Evolutionary conservation across 2,888 invertebrate genomes (phyloP).

Genomic region (Scotopteryx bipunctaria): DNA sequence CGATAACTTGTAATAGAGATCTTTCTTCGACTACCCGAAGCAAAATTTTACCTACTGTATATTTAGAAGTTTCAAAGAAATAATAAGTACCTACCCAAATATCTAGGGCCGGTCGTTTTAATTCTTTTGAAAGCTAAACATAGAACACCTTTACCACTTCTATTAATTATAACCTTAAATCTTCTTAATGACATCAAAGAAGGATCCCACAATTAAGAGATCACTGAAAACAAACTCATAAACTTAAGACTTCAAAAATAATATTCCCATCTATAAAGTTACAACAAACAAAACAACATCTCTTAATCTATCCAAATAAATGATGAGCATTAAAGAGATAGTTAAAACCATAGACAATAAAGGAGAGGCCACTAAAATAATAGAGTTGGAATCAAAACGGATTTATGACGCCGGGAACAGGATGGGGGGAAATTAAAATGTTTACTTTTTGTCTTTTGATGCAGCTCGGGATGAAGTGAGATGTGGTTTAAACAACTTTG

Average conservation of each 20-base stretch:
- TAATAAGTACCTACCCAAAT: no score
- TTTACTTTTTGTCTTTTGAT: conserved; percentile 42
- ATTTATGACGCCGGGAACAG: conserved; percentile 48
- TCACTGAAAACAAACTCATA: conserved; percentile 18
- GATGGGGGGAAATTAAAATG: conserved; percentile 65
- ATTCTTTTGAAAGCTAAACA: neutral
- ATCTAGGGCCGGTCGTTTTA: neutral
- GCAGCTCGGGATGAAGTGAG: neutral
- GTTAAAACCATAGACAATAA: conserved; percentile 66
- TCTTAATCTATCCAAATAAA: conserved; percentile 27
- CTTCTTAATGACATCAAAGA: conserved; percentile 22
- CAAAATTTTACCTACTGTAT: no score
- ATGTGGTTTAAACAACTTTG: neutral
- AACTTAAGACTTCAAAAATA: conserved; percentile 24
- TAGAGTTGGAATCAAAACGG: conserved; percentile 61
- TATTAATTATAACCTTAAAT: conserved; percentile 39
- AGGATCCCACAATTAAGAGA: conserved; percentile 23
- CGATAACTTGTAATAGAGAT: no score
- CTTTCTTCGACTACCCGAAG: no score
- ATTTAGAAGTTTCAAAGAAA: no score
- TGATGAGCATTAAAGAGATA: conserved; percentile 33
- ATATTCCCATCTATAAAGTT: conserved; percentile 24
- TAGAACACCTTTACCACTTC: conserved; percentile 3
- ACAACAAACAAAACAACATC: conserved; percentile 22
- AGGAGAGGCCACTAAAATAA: conserved; percentile 62